These are phyloP conservation scores for Fissipunctia ypsillon DNA, from an alignment of 2,888 invertebrate species.

Conservation along the genomic window DNA sequence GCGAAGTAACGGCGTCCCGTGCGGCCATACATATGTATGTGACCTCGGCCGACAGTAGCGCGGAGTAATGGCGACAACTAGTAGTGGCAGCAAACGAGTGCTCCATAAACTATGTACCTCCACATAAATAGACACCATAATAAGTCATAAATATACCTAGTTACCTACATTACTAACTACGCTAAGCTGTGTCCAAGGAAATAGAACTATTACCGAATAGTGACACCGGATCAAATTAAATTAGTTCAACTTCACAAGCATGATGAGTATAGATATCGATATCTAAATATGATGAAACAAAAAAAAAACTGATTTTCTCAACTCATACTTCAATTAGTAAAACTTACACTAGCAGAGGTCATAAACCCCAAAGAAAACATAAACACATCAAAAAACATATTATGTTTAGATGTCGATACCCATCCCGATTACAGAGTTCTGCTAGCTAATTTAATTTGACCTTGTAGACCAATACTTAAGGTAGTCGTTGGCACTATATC, in stretches of 20 bases:
- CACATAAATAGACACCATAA: conserved; percentile 1
- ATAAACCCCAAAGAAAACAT: too few relatives aligned
- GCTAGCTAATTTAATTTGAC: not conserved
- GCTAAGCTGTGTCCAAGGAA: not conserved
- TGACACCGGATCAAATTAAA: too few relatives aligned
- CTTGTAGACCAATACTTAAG: not conserved
- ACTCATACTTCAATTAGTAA: too few relatives aligned
- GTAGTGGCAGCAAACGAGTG: not conserved
- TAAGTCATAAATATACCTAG: not conserved
- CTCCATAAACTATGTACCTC: too few relatives aligned
- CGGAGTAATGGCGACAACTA: not conserved
- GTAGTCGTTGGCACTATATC: not conserved
- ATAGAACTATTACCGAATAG: not conserved
- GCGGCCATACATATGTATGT: not conserved
- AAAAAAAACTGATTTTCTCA: not conserved
- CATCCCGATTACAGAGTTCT: too few relatives aligned
- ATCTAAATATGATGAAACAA: not conserved
- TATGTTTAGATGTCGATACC: too few relatives aligned
- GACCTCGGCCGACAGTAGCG: not conserved
- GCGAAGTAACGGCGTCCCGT: not conserved
- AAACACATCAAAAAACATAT: too few relatives aligned
- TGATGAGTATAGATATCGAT: not conserved
- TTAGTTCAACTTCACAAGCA: not conserved
- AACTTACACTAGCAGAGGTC: too few relatives aligned
- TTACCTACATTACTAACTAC: not conserved